A percentile compares a stretch with the other conserved stretches of the same genome.
Conservation (phyloP, 2,113 vertebrate species). For the Haemorhous mexicanus region DNA sequence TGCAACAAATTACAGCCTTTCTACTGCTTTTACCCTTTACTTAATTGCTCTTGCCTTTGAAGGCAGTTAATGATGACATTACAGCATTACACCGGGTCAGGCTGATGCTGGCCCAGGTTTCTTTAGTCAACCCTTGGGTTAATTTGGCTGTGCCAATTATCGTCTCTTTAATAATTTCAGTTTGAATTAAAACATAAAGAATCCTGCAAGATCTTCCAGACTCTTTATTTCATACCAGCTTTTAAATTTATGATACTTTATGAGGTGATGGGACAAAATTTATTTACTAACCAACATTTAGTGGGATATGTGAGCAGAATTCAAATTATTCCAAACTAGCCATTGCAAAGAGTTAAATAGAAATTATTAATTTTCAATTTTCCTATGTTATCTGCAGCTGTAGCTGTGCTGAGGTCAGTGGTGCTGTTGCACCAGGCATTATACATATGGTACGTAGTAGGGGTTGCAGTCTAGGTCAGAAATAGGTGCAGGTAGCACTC, state of each 20-base stretch:
- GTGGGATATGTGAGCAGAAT: neutral
- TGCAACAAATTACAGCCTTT: neutral
- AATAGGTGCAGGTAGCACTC: neutral
- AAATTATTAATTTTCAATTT: neutral
- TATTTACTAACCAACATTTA: neutral
- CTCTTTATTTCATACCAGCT: neutral
- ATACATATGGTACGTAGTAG: fast-evolving
- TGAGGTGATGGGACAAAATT: neutral
- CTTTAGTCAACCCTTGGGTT: neutral
- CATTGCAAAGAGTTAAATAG: neutral
- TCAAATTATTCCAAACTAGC: neutral
- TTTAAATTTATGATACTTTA: neutral
- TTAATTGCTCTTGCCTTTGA: neutral
- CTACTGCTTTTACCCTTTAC: neutral
- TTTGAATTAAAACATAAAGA: neutral
- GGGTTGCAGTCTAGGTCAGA: neutral
- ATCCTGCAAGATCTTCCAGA: neutral
- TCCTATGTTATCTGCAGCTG: neutral
- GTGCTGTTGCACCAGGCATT: neutral
- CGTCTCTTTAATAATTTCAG: neutral
- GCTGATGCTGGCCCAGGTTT: neutral
- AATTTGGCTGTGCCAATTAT: neutral
- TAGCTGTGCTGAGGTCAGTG: neutral
- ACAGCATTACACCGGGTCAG: neutral
- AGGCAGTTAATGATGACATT: neutral